Percentiles rank a stretch among this genome's conserved stretches.
phyloP scores from a whole-genome alignment of 2,888 invertebrate species.

The Chaetogeoica ovagalla region DNA sequence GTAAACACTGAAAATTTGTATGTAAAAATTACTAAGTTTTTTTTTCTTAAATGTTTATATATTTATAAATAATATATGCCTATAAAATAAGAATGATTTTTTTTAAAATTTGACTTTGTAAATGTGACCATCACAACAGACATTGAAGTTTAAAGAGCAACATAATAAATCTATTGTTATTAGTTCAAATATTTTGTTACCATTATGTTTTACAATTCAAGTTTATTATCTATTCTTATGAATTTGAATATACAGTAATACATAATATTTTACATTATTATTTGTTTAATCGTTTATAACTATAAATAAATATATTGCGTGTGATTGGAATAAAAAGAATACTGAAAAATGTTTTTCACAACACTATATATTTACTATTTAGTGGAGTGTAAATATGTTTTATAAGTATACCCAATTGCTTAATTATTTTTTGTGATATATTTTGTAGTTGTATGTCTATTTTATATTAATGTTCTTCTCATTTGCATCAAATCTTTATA shows the following conservation, averaged over 20 bases:
- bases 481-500: neutral
- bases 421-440: conserved; percentile 29
- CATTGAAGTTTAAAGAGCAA: conserved; percentile 14
- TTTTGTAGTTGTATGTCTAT: neutral
- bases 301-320: conserved; percentile 1
- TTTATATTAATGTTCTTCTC: conserved; percentile 2
- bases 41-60: conserved; percentile 11
- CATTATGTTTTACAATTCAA: conserved; percentile 30
- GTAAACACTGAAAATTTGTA: neutral
- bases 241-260: neutral
- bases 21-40: conserved; percentile 14
- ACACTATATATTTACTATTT: neutral
- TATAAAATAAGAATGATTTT: neutral
- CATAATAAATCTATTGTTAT: conserved; percentile 33
- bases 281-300: conserved; percentile 18
- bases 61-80: conserved; percentile 15
- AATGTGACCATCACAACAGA: neutral
- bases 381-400: neutral
- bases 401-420: neutral
- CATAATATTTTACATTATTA: conserved; percentile 15
- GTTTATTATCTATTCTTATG: neutral
- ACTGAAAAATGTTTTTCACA: conserved; percentile 4
- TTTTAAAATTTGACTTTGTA: neutral
- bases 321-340: neutral
- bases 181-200: conserved; percentile 41